Base-by-base conservation (phyloP, 2,888 invertebrate species). In the Pristionchus entomophagus region DNA sequence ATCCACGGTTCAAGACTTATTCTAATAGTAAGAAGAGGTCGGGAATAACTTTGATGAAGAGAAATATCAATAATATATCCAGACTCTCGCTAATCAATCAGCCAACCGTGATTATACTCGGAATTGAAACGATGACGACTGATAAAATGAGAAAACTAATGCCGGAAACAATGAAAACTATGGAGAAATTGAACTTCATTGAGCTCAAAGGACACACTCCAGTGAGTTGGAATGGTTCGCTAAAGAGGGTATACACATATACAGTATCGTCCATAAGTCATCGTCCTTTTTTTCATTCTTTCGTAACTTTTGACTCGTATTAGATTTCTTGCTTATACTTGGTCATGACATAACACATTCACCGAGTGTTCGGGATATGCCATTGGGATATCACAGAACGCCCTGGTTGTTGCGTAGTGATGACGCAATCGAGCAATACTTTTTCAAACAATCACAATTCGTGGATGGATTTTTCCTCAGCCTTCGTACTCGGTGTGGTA, bases 121-220 rank as follows among this genome's bases (percentile, higher is more conserved):
- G 56, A n/a, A 35, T 81, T 22, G 81, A 81, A 26, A 41, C 81
- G 38, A 81, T 56, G 38, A 56, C 81, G 29, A 22, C 53, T 19
- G 29, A 22, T 5, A 78, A 45, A 49, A 78, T 78, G 81, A 38
- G 38, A 8, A 81, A 19, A 19, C 56, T 81, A 22, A 32, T 56
- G 35, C 78, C 78, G 1, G 19, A 45, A 32, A 78, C 78, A 14
- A 78, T 78, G 49, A 29, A 78, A 45, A 51, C 22, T 0, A 35
- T 78, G 32, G 29, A 78, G 49, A 51, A 78, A 29, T 49, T 78
- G 19, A 22, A 78, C 22, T 78, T 78, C 78, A 14, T 78, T 17
- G 29, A 45, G 29, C 49, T 78, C 12, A 78, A 78, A 29, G 78
- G 78, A 29, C 78, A 78, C 32, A 49, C 78, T 45, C 49, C 78